These are phyloP conservation scores for Macquaria ambigua DNA, from an alignment of 2,113 vertebrate species.

Conservation along the genomic window DNA sequence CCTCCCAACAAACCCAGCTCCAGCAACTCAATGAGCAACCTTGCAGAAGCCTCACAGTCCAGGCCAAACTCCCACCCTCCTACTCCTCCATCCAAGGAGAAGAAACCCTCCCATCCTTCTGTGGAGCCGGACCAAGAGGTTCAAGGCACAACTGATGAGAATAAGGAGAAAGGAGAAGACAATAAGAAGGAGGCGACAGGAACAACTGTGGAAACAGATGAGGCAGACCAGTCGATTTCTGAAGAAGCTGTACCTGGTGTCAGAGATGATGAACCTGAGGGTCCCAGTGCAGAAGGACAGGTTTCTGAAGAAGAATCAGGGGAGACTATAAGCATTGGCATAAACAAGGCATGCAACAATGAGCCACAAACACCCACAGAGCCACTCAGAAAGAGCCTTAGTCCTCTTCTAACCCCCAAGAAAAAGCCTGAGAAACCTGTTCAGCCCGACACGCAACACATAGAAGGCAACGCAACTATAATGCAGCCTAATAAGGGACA, in stretches of 20 bases:
- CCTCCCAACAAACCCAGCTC: constrained; percentile 66
- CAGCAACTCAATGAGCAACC: constrained; percentile 16
- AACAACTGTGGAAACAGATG: constrained; percentile 10
- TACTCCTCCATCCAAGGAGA: constrained; percentile 74
- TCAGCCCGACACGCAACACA: background rate
- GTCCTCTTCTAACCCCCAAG: constrained; percentile 57
- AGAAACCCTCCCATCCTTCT: constrained; percentile 64
- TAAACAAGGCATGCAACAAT: background rate
- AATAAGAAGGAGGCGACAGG: constrained; percentile 6
- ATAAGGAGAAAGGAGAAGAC: constrained; percentile 24
- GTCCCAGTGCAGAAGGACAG: background rate
- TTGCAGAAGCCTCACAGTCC: constrained; percentile 29
- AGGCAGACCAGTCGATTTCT: background rate
- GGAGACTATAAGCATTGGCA: constrained; percentile 9
- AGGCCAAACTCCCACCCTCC: constrained; percentile 61
- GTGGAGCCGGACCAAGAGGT: constrained; percentile 30
- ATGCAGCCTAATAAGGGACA: background rate
- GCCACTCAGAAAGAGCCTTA: constrained; percentile 47
- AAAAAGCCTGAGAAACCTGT: constrained; percentile 54
- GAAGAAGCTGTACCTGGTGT: constrained; percentile 33
- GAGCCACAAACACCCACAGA: constrained; percentile 67
- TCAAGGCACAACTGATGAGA: background rate
- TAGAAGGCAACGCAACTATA: background rate
- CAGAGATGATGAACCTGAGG: constrained; percentile 39
- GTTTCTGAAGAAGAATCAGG: constrained; percentile 56